Evolutionary conservation across 1,140 invertebrate species (phyloP), one percentile per base, ranked within the genome.

Genomic region (Brachionus sp.): DNA sequence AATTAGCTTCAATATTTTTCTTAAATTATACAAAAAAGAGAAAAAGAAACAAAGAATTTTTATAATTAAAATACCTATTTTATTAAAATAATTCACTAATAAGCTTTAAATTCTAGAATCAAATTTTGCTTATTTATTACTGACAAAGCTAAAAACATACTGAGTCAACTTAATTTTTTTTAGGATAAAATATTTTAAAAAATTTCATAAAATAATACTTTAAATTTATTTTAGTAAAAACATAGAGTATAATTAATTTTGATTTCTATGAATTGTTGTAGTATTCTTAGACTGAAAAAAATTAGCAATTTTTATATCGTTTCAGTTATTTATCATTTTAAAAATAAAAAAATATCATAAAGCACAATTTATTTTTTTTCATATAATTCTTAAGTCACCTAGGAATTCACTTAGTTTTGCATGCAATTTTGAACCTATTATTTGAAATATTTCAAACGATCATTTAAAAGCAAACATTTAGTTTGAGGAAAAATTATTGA

Each of bases 331-430:
- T 57, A 16, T 19, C 53, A 19, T 3, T 57, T 25, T n/a, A 5
- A 46, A 2, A 5, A 46, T n/a, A 57, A 19, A 23, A 7, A 33
- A 0, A 66, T 9, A 37, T n/a, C 10, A 4, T 12, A 33, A 13
- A 66, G 29, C 13, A 64, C 16, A 1, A 13, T 66, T n/a, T 9
- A 12, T 66, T 33, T n/a, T 66, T 33, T 35, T n/a, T 13, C 64
- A 33, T 5, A 7, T 5, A 57, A 19, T 19, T 57, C n/a, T 19
- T 19, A 57, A 57, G 50, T 57, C 50, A 25, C 50, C 50, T 23
- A 57, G 50, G 16, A 57, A 66, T 66, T 66, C 25, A 66, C 16
- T 70, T 70, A 70, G 66, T 70, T 70, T 70, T 70, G 66, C 66
- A 37, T 39, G 33, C 66, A 66, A 66, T 13, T 66, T 66, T 9